phyloP scores from a whole-genome alignment of 1,140 invertebrate genomes.

The Potamilus streckersoni region DNA sequence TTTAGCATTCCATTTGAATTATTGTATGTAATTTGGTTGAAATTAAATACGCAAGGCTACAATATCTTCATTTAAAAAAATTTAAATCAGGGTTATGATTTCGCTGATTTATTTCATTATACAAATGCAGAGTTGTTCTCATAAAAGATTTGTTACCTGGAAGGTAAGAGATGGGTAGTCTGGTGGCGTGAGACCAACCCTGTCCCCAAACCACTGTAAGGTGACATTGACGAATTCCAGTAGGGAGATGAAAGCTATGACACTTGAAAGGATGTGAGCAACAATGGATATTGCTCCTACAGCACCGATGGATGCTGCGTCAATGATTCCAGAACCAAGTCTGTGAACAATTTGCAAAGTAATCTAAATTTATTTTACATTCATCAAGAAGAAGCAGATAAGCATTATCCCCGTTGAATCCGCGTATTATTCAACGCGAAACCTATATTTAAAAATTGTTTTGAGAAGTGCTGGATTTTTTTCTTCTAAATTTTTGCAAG shows the following conservation, averaged over 20 bases:
- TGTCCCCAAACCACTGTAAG: conserved; percentile 80
- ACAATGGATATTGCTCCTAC: conserved; percentile 82
- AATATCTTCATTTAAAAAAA: no score
- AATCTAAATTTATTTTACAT: conserved; percentile 69
- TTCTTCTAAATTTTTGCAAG: no score
- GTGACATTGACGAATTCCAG: conserved; percentile 85
- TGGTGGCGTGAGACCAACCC: conserved; percentile 75
- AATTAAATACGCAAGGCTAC: not conserved
- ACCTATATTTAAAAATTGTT: no score
- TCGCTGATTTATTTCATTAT: no score
- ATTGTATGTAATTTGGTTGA: not conserved
- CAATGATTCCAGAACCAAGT: conserved; percentile 82
- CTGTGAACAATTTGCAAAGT: conserved; percentile 68
- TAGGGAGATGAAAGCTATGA: conserved; percentile 92
- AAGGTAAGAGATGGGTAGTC: conserved; percentile 53
- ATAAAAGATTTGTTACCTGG: conserved; percentile 42
- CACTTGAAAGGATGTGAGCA: conserved; percentile 87
- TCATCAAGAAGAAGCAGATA: no score
- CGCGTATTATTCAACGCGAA: no score
- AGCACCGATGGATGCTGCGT: conserved; percentile 90
- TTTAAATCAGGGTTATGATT: not conserved
- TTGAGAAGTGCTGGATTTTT: no score
- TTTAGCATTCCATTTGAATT: no score
- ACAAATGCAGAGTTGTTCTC: not conserved
- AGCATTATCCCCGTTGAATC: no score